phyloP scores from a whole-genome alignment of 2,888 invertebrate species.

The Melikaiella ostensackeni region DNA sequence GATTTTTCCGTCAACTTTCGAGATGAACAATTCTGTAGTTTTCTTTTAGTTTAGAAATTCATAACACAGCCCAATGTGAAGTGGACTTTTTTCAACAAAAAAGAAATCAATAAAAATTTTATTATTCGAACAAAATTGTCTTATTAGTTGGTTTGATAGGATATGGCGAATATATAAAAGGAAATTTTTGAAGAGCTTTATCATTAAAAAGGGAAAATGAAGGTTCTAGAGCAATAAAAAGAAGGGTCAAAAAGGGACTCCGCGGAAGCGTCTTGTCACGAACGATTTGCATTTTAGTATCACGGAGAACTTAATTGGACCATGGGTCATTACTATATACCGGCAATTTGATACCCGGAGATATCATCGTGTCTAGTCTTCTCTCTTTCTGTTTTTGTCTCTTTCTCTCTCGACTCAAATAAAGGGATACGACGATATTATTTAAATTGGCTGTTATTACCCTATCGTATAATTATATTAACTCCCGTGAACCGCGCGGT shows the following conservation, averaged over 20 bases:
- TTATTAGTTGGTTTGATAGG: too few species aligned
- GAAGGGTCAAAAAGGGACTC: not conserved
- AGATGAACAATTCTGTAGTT: too few species aligned
- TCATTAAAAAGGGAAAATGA: not conserved
- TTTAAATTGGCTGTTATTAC: constrained; percentile 63
- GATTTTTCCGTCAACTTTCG: too few species aligned
- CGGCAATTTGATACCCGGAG: constrained; percentile 33
- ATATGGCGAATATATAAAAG: too few species aligned
- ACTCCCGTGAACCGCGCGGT: constrained; percentile 50
- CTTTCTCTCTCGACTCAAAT: constrained; percentile 29
- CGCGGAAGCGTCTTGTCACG: constrained; percentile 12
- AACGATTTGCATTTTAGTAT: constrained; percentile 12
- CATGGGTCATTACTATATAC: constrained; percentile 9
- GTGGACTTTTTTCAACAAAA: too few species aligned
- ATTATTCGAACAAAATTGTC: too few species aligned
- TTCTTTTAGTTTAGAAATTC: too few species aligned
- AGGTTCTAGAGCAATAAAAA: not conserved
- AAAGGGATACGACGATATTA: constrained; percentile 51
- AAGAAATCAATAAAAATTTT: too few species aligned
- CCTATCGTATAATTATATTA: constrained; percentile 64
- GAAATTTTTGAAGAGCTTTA: not conserved
- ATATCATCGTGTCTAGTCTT: constrained; percentile 31
- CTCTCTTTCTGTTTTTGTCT: constrained; percentile 9
- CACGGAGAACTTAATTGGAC: constrained; percentile 1
- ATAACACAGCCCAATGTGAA: too few species aligned